Conservation (phyloP, 2,797 vertebrate genomes). For the Notolabrus celidotus region DNA sequence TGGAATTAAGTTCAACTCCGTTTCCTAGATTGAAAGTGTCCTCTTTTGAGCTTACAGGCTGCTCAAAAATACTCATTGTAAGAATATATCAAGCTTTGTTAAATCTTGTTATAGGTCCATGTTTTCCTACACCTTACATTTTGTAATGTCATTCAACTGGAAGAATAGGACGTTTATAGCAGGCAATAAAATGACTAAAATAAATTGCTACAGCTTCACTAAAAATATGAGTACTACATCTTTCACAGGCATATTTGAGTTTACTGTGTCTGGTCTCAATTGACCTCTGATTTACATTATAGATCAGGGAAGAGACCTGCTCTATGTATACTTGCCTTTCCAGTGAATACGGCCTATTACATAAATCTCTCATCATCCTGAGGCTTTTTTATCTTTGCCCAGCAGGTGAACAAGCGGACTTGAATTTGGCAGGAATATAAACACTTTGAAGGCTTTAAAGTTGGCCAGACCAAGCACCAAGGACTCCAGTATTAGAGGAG, state of each 20-base stretch:
- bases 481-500: conserved; percentile 21
- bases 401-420: conserved; percentile 54
- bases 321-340: conserved; percentile 24
- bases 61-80: conserved; percentile 29
- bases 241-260: conserved; percentile 33
- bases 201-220: neutral
- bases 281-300: conserved; percentile 38
- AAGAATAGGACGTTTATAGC: conserved; percentile 3
- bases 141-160: conserved; percentile 7
- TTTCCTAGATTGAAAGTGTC: conserved; percentile 22
- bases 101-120: conserved; percentile 8
- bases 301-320: conserved; percentile 23
- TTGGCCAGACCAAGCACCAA: conserved; percentile 23
- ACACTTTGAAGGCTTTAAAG: conserved; percentile 51
- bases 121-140: neutral
- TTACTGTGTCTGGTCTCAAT: conserved; percentile 28
- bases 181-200: conserved; percentile 18
- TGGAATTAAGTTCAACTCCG: conserved; percentile 16
- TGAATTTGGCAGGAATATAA: conserved; percentile 42
- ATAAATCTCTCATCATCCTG: conserved; percentile 47
- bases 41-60: conserved; percentile 31
- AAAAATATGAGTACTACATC: conserved; percentile 1
- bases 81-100: conserved; percentile 39
- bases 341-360: conserved; percentile 30
- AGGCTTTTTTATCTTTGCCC: conserved; percentile 53